Percentiles rank a stretch among this genome's conserved stretches.
phyloP scores from a whole-genome alignment of 2,888 invertebrate genomes.

The Eremobia ochroleuca region DNA sequence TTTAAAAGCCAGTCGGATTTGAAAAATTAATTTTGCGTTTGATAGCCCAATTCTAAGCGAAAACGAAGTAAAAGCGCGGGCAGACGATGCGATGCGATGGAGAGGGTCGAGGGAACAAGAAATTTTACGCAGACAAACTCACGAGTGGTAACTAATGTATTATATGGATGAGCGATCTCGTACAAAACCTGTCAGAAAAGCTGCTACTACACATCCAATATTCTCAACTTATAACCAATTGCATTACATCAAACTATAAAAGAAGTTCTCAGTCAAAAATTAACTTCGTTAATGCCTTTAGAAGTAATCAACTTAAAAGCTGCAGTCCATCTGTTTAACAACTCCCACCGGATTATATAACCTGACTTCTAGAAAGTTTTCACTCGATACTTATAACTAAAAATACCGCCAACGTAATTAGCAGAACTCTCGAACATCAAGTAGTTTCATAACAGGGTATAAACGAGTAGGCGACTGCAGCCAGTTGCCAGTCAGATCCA shows the following conservation, averaged over 20 bases:
- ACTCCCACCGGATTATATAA: conserved; percentile 21
- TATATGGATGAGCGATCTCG: not conserved
- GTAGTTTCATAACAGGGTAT: conserved; percentile 38
- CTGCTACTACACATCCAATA: not conserved
- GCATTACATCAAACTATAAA: not conserved
- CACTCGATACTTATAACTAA: conserved; percentile 6
- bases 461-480: conserved; percentile 36
- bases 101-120: no score
- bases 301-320: conserved; percentile 33
- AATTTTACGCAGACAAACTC: no score
- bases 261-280: not conserved
- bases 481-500: conserved; percentile 55
- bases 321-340: conserved; percentile 10
- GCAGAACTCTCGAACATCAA: conserved; percentile 41
- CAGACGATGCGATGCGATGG: no score
- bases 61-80: not conserved
- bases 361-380: conserved; percentile 14
- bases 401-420: conserved; percentile 43
- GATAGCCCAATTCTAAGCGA: not conserved
- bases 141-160: not conserved
- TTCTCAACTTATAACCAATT: conserved; percentile 2
- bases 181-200: not conserved
- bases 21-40: not conserved
- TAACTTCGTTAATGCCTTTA: not conserved
- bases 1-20: not conserved